Percentiles rank a stretch among this genome's conserved stretches.
Evolutionary conservation across 2,888 invertebrate genomes (phyloP).

Genomic region (Barypeithes pellucidus): DNA sequence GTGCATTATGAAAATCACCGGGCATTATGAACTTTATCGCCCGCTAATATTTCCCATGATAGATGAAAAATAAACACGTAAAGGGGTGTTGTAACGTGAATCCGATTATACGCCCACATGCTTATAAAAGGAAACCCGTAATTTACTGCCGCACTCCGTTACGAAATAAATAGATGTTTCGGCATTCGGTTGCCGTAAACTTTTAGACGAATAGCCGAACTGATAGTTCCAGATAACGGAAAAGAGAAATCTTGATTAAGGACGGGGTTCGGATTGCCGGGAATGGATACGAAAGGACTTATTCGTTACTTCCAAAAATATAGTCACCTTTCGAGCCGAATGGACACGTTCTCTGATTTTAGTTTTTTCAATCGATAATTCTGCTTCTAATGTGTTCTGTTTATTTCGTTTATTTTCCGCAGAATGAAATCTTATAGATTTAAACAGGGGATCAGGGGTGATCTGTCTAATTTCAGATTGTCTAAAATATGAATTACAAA

Average conservation of each 20-base stretch:
- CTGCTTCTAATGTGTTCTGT: no score
- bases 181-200: constrained; percentile 2
- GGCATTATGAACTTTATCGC: no score
- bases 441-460: no score
- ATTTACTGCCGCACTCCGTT: constrained; percentile 4
- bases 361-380: no score
- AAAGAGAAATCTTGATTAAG: constrained; percentile 16
- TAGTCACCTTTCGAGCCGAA: neutral
- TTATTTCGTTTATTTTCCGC: no score
- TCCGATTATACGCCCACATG: neutral
- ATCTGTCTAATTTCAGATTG: no score
- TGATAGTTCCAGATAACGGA: constrained; percentile 13
- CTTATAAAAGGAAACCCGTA: neutral
- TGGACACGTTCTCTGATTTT: neutral
- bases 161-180: constrained; percentile 15
- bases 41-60: no score
- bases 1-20: no score
- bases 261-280: neutral
- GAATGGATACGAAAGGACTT: constrained; percentile 8
- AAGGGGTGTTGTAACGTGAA: neutral
- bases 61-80: neutral
- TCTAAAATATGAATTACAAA: no score
- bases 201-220: constrained; percentile 5
- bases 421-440: no score
- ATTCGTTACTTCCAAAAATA: constrained; percentile 9